Evolutionary conservation across 1,140 invertebrate genomes (phyloP).

Genomic region (Tetramorium parvispinum): DNA sequence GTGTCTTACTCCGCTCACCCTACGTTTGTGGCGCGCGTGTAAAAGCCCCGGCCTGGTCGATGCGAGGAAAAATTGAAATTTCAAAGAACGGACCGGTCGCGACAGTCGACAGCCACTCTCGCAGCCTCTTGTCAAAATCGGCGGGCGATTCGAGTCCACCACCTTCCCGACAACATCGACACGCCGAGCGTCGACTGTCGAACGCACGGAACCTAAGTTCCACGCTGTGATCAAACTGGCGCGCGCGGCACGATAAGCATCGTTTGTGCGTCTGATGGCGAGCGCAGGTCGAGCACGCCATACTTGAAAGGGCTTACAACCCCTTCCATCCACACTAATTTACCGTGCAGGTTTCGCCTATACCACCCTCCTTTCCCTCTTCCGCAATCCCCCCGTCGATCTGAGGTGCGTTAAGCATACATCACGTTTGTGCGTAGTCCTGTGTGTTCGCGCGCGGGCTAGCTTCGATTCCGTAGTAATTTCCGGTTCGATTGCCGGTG

Average conservation of each 20-base stretch:
- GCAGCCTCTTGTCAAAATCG: constrained; percentile 31
- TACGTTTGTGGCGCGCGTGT: neutral
- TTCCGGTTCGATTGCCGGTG: constrained; percentile 71
- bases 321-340: constrained; percentile 70
- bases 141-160: constrained; percentile 7
- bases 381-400: constrained; percentile 10
- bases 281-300: constrained; percentile 26
- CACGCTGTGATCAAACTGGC: constrained; percentile 70
- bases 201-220: constrained; percentile 44
- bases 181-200: constrained; percentile 32
- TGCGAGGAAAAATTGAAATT: constrained; percentile 41
- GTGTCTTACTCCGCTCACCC: constrained; percentile 6
- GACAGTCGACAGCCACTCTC: constrained; percentile 8
- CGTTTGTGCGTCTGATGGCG: constrained; percentile 77
- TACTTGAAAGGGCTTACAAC: constrained; percentile 72
- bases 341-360: constrained; percentile 71
- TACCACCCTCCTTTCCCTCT: constrained; percentile 1
- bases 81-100: constrained; percentile 25
- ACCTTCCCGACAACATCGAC: constrained; percentile 2
- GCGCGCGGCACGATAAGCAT: constrained; percentile 69
- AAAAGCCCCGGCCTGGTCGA: neutral
- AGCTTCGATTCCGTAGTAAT: constrained; percentile 74
- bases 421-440: constrained; percentile 40
- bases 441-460: constrained; percentile 24
- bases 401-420: constrained; percentile 29